A percentile compares a stretch with the other conserved stretches of the same genome.
phyloP scores from a whole-genome alignment of 2,797 vertebrate species.

The Momotus momota region DNA sequence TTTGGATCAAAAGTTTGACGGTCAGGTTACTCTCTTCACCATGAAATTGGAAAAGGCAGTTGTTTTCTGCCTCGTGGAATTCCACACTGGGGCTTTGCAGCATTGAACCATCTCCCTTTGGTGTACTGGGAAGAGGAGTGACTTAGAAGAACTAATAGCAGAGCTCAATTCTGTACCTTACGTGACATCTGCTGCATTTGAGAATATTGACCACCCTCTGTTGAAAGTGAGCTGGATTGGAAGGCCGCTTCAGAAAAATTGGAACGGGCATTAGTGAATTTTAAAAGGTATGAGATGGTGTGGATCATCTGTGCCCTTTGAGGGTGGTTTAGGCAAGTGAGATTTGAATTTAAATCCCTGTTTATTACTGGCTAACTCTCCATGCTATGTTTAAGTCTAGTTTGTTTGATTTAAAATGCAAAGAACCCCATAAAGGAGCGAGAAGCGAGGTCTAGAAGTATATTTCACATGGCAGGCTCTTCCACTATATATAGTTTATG shows the following conservation, averaged over 20 bases:
- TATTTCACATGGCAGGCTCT: background rate
- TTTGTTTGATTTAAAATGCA: background rate
- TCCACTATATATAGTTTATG: background rate
- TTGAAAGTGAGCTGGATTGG: background rate
- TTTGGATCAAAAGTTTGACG: background rate
- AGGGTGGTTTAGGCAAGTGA: background rate
- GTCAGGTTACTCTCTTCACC: background rate
- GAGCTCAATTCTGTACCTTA: background rate
- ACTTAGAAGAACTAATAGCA: background rate
- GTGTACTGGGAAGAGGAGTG: background rate
- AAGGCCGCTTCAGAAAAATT: background rate
- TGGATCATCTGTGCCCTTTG: background rate
- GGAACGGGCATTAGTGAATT: background rate
- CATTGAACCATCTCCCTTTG: background rate
- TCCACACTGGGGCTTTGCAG: background rate
- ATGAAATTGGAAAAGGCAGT: background rate
- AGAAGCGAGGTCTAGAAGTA: background rate
- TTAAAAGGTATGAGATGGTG: background rate
- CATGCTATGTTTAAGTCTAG: background rate
- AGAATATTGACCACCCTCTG: background rate
- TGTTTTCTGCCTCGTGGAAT: background rate
- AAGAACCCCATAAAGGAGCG: background rate
- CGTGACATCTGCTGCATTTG: background rate
- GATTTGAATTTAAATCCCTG: background rate
- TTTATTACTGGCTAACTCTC: background rate